Percentiles rank a stretch among this genome's conserved stretches.
Conservation (phyloP, 2,113 vertebrate genomes). For the Colius striatus region DNA sequence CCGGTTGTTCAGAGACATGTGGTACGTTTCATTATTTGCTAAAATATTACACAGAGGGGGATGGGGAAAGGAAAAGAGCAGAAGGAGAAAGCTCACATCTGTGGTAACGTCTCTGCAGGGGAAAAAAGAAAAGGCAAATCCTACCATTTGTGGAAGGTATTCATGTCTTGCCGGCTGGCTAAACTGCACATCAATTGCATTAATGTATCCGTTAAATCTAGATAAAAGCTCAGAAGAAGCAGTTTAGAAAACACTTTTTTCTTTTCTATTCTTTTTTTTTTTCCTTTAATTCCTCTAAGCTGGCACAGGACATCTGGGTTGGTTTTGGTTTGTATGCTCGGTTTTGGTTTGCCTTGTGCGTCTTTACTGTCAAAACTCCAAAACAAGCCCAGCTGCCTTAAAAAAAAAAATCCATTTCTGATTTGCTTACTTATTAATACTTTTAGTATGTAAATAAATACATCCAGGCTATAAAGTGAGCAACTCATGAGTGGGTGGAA, state of each 20-base stretch:
- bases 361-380: slow-evolving; percentile 8
- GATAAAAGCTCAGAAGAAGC: slow-evolving; percentile 49
- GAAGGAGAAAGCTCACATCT: slow-evolving; percentile 14
- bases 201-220: slow-evolving; percentile 51
- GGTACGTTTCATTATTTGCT: slow-evolving; percentile 6
- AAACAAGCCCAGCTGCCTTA: slow-evolving; percentile 40
- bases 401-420: background rate
- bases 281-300: slow-evolving; percentile 9
- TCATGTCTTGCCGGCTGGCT: slow-evolving; percentile 41
- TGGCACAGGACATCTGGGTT: background rate
- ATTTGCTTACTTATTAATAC: slow-evolving; percentile 28
- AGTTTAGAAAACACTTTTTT: slow-evolving; percentile 54
- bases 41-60: slow-evolving; percentile 35
- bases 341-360: slow-evolving; percentile 28
- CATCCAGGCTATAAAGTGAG: slow-evolving; percentile 21
- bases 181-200: slow-evolving; percentile 59
- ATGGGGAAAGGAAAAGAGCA: background rate
- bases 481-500: background rate
- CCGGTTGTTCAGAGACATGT: background rate
- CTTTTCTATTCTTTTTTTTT: background rate
- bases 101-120: slow-evolving; percentile 34
- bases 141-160: slow-evolving; percentile 47
- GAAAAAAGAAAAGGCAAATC: slow-evolving; percentile 39
- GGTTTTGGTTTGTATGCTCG: slow-evolving; percentile 3
- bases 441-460: slow-evolving; percentile 59